Evolutionary conservation across 2,888 invertebrate species (phyloP).

Genomic region (Agrotis ipsilon): DNA sequence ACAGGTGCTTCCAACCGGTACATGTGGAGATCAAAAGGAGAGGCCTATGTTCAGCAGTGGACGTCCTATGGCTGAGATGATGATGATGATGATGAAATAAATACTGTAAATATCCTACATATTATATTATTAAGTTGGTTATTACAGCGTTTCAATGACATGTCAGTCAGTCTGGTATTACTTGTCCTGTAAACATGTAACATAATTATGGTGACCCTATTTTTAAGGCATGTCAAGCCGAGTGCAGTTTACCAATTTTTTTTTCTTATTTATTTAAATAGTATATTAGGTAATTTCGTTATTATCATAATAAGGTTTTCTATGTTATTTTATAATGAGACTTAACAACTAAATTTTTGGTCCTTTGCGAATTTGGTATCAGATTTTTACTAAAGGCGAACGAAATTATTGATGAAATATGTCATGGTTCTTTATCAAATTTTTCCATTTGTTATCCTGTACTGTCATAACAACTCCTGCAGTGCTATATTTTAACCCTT

Average conservation of each 20-base stretch:
- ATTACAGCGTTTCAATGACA: constrained; percentile 7
- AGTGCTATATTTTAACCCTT: too few species aligned
- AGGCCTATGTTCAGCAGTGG: too few species aligned
- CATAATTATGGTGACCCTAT: constrained; percentile 65
- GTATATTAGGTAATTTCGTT: not conserved
- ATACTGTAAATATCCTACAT: too few species aligned
- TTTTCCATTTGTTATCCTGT: too few species aligned
- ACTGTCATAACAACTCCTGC: too few species aligned
- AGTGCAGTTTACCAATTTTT: constrained; percentile 1
- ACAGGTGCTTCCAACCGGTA: too few species aligned
- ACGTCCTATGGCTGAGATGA: too few species aligned
- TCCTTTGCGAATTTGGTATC: too few species aligned
- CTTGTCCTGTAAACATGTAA: constrained; percentile 34
- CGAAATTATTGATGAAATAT: too few species aligned
- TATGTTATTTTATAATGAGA: not conserved
- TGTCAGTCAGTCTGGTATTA: constrained; percentile 14
- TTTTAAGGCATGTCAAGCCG: constrained; percentile 28
- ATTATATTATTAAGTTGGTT: constrained; percentile 27
- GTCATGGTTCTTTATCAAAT: too few species aligned
- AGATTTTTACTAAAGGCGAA: too few species aligned
- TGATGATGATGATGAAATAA: not conserved
- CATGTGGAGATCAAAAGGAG: not conserved
- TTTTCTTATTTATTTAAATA: not conserved
- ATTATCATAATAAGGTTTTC: not conserved
- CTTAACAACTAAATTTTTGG: too few species aligned